Conservation (phyloP, 2,797 vertebrate species). For the Euphonia xanthogaster region DNA sequence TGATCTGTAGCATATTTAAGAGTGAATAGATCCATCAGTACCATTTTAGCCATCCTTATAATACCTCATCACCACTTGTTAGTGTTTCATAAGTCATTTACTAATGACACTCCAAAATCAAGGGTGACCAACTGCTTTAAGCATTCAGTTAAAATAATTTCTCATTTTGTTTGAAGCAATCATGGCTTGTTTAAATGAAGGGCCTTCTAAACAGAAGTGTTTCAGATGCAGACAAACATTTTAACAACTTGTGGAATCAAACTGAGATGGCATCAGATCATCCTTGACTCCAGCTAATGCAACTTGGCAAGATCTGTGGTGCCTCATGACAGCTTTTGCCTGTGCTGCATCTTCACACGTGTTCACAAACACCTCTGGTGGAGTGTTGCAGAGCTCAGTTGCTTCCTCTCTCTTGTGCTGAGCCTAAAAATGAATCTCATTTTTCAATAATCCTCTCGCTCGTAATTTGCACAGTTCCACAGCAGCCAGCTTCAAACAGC, state of each 20-base stretch:
- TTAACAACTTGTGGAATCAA: not conserved
- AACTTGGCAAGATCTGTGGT: not conserved
- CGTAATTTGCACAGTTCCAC: not conserved
- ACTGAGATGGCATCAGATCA: not conserved
- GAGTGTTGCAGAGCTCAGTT: not conserved
- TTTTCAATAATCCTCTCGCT: not conserved
- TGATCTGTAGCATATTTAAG: not conserved
- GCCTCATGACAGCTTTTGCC: not conserved
- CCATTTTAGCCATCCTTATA: not conserved
- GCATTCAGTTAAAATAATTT: not conserved
- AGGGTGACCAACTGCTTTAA: not conserved
- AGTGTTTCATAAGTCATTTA: not conserved
- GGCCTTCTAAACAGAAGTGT: not conserved
- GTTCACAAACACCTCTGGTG: not conserved
- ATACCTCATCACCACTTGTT: not conserved
- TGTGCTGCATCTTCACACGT: not conserved
- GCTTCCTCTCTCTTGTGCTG: not conserved
- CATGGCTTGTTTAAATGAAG: not conserved
- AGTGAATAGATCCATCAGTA: not conserved
- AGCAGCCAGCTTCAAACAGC: slow-evolving; percentile 1
- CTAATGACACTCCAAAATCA: not conserved
- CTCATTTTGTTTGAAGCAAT: not conserved
- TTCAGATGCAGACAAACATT: not conserved
- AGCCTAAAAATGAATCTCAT: not conserved
- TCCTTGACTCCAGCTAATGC: not conserved